Evolutionary conservation across 2,888 invertebrate genomes (phyloP), one percentile per base, ranked within the genome.

Genomic region (Vandiemenella viatica): DNA sequence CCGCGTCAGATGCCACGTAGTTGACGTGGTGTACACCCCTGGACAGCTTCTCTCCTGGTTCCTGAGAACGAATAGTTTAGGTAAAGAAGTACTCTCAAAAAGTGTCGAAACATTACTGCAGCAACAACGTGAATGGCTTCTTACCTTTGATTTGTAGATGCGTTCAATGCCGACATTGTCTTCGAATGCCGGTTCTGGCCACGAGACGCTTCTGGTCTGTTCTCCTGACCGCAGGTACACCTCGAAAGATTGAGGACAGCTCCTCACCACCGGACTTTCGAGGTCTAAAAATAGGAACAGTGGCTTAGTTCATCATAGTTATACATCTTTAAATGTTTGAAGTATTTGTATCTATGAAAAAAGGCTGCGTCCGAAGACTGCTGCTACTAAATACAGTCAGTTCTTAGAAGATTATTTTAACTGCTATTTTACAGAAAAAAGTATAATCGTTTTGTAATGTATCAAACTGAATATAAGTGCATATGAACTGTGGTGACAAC

Each of bases 101-200:
- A n/a, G n/a, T n/a, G n/a, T n/a, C n/a, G n/a, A n/a, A n/a, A n/a
- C n/a, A n/a, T n/a, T n/a, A n/a, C n/a, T n/a, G n/a, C n/a, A n/a
- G n/a, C 3, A 19, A 17, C 2, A 18, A 42, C 7, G 20, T 5
- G 13, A 6, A 18, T 19, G 4, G n/a, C 10, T 20, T 21, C 42
- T 26, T 58, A 77, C 77, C 63, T 74, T 72, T 6, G 78, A 76
- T 59, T 77, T 77, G 60, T 74, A 76, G 41, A 76, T 65, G 48
- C 68, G 68, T 48, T 70, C 69, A 19, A 79, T 64, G 45, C 66
- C 70, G 37, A 73, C 72, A 57, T 76, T 75, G 61, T 76, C 75
- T 20, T 65, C 66, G 57, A 81, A 80, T 38, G 67, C 63, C 1
- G 82, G 80, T 57, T 81, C 80, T 38, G 71, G 70, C 81, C 81